Evolutionary conservation across 2,797 vertebrate species (phyloP).

Genomic region (Percopsis omiscomaycus): DNA sequence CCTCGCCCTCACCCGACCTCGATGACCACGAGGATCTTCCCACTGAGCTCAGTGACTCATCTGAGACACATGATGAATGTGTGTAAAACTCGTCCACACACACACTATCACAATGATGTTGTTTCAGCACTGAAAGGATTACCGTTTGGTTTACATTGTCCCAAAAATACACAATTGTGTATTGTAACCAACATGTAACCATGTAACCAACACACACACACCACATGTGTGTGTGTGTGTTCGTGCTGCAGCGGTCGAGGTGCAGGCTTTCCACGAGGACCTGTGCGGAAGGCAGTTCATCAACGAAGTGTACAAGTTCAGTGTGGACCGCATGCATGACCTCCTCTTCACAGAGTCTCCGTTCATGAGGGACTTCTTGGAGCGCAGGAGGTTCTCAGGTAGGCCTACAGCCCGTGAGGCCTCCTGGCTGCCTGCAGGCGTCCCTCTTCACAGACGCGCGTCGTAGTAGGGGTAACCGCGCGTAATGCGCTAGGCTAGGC

Average conservation of each 20-base stretch:
- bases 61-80: constrained; percentile 90
- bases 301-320: constrained; percentile 88
- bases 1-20: constrained; percentile 84
- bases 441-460: background rate
- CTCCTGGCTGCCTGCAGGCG: background rate
- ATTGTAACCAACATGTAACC: too few species aligned
- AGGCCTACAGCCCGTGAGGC: background rate
- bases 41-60: constrained; percentile 90
- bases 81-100: background rate
- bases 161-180: too few species aligned
- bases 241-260: constrained; percentile 75
- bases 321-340: constrained; percentile 86
- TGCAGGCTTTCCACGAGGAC: constrained; percentile 89
- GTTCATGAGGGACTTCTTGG: constrained; percentile 89
- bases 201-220: background rate
- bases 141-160: too few species aligned
- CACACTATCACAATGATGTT: background rate
- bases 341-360: constrained; percentile 88
- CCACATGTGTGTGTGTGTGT: constrained; percentile 12
- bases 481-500: too few species aligned
- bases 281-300: constrained; percentile 86
- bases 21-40: constrained; percentile 90
- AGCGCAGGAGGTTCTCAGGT: constrained; percentile 88
- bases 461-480: too few species aligned
- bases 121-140: background rate